These are phyloP conservation scores for Gobionotothen gibberifrons DNA, from an alignment of 2,797 vertebrate genomes.

Conservation along the genomic window DNA sequence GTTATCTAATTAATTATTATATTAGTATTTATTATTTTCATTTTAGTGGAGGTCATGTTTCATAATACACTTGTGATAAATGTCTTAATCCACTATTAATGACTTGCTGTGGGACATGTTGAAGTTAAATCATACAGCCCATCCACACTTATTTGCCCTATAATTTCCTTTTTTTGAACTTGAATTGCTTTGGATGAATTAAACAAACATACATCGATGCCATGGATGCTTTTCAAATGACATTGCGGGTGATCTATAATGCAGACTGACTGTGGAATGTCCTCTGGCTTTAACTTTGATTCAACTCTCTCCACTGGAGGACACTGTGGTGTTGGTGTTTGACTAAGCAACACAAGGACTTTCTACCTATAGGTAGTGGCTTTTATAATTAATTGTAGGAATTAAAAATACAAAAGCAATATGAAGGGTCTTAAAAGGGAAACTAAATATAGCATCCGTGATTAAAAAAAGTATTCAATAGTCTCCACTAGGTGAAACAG, in stretches of 20 bases:
- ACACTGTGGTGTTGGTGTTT: slow-evolving; percentile 66
- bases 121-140: slow-evolving; percentile 32
- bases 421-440: slow-evolving; percentile 4
- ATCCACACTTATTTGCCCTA: slow-evolving; percentile 11
- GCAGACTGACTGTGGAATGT: slow-evolving; percentile 4
- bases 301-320: slow-evolving; percentile 71
- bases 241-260: slow-evolving; percentile 30
- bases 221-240: slow-evolving; percentile 19
- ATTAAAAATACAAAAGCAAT: slow-evolving; percentile 40
- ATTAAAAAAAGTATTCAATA: slow-evolving; percentile 26
- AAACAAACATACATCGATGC: slow-evolving; percentile 27
- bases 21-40: slow-evolving; percentile 1
- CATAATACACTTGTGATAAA: slow-evolving; percentile 28
- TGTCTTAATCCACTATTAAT: slow-evolving; percentile 34
- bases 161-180: slow-evolving; percentile 36
- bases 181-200: slow-evolving; percentile 49
- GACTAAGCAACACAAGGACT: slow-evolving; percentile 9
- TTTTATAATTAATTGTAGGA: slow-evolving; percentile 35
- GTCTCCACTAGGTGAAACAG: neutral
- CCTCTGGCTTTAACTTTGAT: slow-evolving; percentile 43
- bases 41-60: slow-evolving; percentile 16
- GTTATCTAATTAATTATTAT: slow-evolving; percentile 1
- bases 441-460: slow-evolving; percentile 33
- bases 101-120: slow-evolving; percentile 20
- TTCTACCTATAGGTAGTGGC: neutral